Conservation (phyloP, 1,140 invertebrate genomes). For the Drosophila bifasciata region DNA sequence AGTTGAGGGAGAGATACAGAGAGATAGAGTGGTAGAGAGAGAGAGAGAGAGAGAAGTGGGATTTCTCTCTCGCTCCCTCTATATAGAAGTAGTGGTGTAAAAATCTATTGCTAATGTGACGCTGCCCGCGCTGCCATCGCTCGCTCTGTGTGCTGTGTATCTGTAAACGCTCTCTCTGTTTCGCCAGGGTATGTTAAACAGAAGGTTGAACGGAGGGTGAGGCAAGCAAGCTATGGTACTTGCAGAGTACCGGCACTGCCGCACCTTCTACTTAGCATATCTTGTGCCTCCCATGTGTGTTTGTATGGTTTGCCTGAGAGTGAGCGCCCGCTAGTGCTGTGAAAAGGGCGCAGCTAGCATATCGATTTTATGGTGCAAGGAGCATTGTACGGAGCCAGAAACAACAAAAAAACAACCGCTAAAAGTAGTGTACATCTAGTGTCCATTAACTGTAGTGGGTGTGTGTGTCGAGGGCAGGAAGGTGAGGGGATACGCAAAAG, state of each 20-base stretch:
- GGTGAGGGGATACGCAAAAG: conserved; percentile 2
- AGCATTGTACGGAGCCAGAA: conserved; percentile 59
- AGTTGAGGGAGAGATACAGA: conserved; percentile 17
- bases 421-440: conserved; percentile 26
- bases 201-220: conserved; percentile 5
- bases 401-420: conserved; percentile 23
- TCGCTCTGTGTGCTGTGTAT: conserved; percentile 60
- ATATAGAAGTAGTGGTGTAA: conserved; percentile 30
- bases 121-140: conserved; percentile 7
- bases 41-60: conserved; percentile 19
- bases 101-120: conserved; percentile 57
- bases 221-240: neutral
- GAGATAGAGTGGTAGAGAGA: conserved; percentile 58
- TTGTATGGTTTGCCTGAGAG: conserved; percentile 21
- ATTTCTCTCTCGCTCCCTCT: neutral
- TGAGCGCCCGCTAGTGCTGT: conserved; percentile 30
- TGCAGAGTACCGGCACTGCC: too few species aligned
- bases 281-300: conserved; percentile 4
- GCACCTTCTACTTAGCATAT: too few species aligned
- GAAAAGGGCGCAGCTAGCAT: conserved; percentile 76
- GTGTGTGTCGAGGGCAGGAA: neutral
- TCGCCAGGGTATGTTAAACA: neutral
- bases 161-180: conserved; percentile 53
- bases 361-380: conserved; percentile 72
- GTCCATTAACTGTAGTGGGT: neutral